Conservation (phyloP, 2,888 invertebrate species). For the Troides helena region DNA sequence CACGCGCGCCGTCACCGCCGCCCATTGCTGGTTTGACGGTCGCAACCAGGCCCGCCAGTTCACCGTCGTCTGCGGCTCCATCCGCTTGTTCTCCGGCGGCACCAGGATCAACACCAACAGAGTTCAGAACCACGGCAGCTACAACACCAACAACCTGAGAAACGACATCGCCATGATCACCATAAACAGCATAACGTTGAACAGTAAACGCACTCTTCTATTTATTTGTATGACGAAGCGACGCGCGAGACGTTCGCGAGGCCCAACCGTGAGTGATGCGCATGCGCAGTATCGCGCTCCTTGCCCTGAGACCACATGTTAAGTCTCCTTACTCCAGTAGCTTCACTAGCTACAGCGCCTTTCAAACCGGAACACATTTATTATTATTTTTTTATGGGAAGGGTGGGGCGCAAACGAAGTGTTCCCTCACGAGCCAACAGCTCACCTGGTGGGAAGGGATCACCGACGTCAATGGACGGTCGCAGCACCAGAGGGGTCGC, state of each 20-base stretch:
- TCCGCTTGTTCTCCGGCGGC: slow-evolving; percentile 41
- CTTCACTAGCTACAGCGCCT: not conserved
- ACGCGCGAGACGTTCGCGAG: not conserved
- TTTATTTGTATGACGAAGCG: not conserved
- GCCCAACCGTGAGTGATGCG: not conserved
- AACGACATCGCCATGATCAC: slow-evolving; percentile 47
- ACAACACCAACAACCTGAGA: slow-evolving; percentile 37
- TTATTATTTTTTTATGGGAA: not conserved
- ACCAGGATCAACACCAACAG: slow-evolving; percentile 37
- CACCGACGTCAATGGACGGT: too few relatives aligned
- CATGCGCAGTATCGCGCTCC: not conserved
- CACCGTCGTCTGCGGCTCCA: slow-evolving; percentile 42
- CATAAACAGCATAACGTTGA: slow-evolving; percentile 35
- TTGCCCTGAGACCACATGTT: too few relatives aligned
- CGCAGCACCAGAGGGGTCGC: too few relatives aligned
- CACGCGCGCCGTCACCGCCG: slow-evolving; percentile 42
- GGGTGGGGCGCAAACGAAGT: not conserved
- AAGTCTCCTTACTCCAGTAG: not conserved
- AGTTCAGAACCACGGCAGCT: slow-evolving; percentile 42
- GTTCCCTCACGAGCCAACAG: not conserved
- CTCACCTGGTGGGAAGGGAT: too few relatives aligned
- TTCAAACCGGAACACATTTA: not conserved
- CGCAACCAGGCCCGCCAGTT: slow-evolving; percentile 41
- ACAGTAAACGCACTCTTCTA: slow-evolving; percentile 36
- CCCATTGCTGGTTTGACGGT: slow-evolving; percentile 46